Base-by-base conservation (phyloP, 2,797 vertebrate genomes). In the Coendou prehensilis region DNA sequence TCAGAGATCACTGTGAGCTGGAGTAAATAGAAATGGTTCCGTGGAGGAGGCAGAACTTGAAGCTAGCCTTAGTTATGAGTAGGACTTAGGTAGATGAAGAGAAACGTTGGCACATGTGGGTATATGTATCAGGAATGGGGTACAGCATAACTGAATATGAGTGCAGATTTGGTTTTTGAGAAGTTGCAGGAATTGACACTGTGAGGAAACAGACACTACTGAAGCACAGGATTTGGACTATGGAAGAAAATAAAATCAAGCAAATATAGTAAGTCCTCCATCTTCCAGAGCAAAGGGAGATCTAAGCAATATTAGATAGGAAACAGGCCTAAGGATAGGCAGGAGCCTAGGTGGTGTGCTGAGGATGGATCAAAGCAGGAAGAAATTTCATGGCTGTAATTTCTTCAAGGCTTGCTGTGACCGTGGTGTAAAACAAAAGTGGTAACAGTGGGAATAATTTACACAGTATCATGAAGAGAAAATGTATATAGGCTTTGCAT, bases 231-330 rank as follows among this genome's bases (percentile, higher is more conserved):
- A 41, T 92, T 81, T 85, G 9, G 50, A 85, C 15, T 59, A 4
- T 23, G 45, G 30, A 90, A 91, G 50, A 90, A 93, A 33, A 73
- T 71, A 73, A 83, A 93, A 78, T 23, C 14, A 83, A 69, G 26
- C 11, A 75, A 9, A 50, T 63, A 73, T 15, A 63, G 56, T 50
- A 81, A 86, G 61, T 20, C 9, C 15, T 20, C 75, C 57, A 18
- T 71, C 61, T 83, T 91, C 11, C 15, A 63, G 23, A 61, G 18
- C 45, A 87, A 75, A 91, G 9, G 63, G 33, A 90, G 26, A 87
- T 28, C 14, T 23, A 26, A 75, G 22, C 22, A 95, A 37, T 41
- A 73, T 87, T 45, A 5, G 6, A 30, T 56, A 87, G 18, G 78
- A 87, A 87, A 47, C 14, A 81, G 56, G 47, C 37, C 18, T 63